Evolutionary conservation across 2,113 vertebrate species (phyloP), one percentile per base, ranked within the genome.

Genomic region (Glaucomys volans): DNA sequence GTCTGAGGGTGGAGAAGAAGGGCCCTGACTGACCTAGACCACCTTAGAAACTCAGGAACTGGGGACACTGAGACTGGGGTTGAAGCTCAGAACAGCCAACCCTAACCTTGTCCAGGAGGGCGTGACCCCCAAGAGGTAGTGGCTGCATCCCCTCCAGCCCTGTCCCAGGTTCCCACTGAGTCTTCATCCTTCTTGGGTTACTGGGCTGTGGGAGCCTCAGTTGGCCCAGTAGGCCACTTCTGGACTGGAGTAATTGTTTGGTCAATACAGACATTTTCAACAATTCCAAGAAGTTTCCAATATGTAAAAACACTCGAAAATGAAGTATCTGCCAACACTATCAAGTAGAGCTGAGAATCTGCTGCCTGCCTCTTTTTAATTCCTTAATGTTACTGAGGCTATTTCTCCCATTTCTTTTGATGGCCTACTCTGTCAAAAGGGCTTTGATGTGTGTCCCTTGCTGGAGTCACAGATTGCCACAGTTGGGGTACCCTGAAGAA

Each of bases 221-320:
- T 2, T 16, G 67, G 11, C 77, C 54, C 47, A 35, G 4, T 20
- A 37, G 42, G 35, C 12, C 20, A 50, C 14, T 94, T 75, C 26
- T 50, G 81, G 30, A 40, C 44, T 47, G 32, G 28, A 75, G 40
- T 76, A 52, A 82, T 26, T 77, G 26, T 57, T 62, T 82, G 18
- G 50, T 67, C 20, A 79, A 37, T 52, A 42, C 13, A 75, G 92
- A 93, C 42, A 74, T 79, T 59, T 62, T 17, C 20, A 59, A 62
- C 57, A 62, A 79, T 96, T 84, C 40, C 50, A 69, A 47, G 80
- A 50, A 81, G n/a, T 82, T 37, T 50, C 17, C 79, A 74, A 66
- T 13, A 20, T 28, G 37, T 59, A 75, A 85, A 88, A 86, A 50
- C 74, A 62, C 50, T 76, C 71, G 83, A 83, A 95, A 93, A 59